Base-by-base conservation (phyloP, 2,113 vertebrate genomes). In the Acrocephalus kingi region DNA sequence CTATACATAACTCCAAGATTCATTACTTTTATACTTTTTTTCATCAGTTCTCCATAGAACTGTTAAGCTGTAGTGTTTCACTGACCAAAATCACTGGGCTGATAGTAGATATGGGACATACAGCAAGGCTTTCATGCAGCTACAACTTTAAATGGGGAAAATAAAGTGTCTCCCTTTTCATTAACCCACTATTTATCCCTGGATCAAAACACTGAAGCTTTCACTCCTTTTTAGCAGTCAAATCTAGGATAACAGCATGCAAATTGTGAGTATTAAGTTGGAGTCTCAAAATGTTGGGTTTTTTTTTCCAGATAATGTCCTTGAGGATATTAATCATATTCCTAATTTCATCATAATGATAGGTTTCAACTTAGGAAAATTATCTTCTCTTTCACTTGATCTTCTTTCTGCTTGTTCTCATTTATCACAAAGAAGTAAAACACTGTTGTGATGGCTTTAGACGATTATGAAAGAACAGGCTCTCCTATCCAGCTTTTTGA, bases 41-140 rank as follows among this genome's bases (percentile, higher is more conserved):
- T 46, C 28, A 55, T 33, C 12, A 21, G 18, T 63, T 84, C 35
- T 30, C 52, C 25, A 51, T 18, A 21, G 5, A 13, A 58, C 21
- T 49, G 11, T 64, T 58, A 41, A 73, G 6, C 18, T 64, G 7
- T 6, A 37, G 12, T 45, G 11, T 77, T 90, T 63, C 63, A 73
- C 27, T 63, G 27, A 48, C 15, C 23, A 78, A 74, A 86, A 62
- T 67, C 1, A 0, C 37, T 58, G 35, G 19, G 25, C n/a, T 74
- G 52, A 71, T 1, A 58, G 16, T 1, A 77, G 31, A 31, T 49
- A 17, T 5, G 20, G 0, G 1, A 67, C 15, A 30, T 20, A 13
- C 28, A 71, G 67, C 5, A 58, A 55, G 7, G 9, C 11, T 81
- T 62, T 67, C 7, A 39, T 15, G 21, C 19, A 91, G 22, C 19